Base-by-base conservation (phyloP, 2,888 invertebrate species). In the Octodonta nipae region DNA sequence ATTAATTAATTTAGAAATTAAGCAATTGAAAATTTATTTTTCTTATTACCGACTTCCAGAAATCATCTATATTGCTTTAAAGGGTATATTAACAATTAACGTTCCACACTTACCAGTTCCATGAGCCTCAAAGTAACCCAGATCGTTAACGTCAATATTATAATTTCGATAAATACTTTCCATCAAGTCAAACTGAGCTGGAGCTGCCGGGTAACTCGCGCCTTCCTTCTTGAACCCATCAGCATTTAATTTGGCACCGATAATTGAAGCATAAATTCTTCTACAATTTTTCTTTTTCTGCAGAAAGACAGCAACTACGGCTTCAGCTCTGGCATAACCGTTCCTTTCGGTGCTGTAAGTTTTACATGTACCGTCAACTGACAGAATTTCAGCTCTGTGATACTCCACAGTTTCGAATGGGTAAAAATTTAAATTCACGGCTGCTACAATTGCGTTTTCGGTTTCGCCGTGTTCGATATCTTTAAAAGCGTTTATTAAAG, bases 71-170 rank as follows among this genome's bases (percentile, higher is more conserved):
- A n/a, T n/a, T n/a, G n/a, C n/a, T n/a, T n/a, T 14, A 55, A 70
- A 4, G 70, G 11, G 7, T 30, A 15, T 17, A 13, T 10, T 15
- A 5, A 22, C n/a, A n/a, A n/a, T n/a, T n/a, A n/a, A n/a, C n/a
- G n/a, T n/a, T n/a, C n/a, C n/a, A n/a, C n/a, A n/a, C 37, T 15
- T 67, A 31, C 74, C 75, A 13, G 71, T 72, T 11, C 75, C 75
- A 53, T 75, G 53, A 39, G 72, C 68, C 49, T 75, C 75, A 16
- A 75, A 63, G 49, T 69, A 75, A 13, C 56, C 52, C 4, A 75
- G 64, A 3, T 56, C 46, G 12, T 52, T 43, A 1, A 73, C 72
- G 43, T 68, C 58, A 8, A 75, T 49, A 15, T 60, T 53, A 14
- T 61, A 61, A 43, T 67, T 65, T 11, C 46, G 46, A 50, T 73